Conservation (phyloP, 2,888 invertebrate species). For the Tupiocoris notatus region DNA sequence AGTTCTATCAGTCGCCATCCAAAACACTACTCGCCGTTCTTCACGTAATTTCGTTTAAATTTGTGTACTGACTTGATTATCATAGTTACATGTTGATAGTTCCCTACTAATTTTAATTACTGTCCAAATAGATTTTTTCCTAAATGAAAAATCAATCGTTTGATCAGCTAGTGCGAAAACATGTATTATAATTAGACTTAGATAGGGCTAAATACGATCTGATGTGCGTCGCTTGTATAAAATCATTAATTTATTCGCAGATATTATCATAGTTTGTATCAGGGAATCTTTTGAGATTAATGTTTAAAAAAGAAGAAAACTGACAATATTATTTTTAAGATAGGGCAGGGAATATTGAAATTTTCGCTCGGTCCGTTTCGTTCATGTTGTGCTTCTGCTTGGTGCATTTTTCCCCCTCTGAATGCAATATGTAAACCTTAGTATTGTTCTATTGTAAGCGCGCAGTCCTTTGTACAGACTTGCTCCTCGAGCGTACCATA, state of each 20-base stretch:
- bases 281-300: not conserved
- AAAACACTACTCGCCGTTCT: too few species aligned
- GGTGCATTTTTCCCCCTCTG: too few species aligned
- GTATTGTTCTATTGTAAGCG: too few species aligned
- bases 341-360: not conserved
- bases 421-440: too few species aligned
- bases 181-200: not conserved
- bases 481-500: too few species aligned
- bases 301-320: constrained; percentile 3
- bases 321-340: constrained; percentile 33
- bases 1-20: too few species aligned
- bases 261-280: not conserved
- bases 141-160: not conserved
- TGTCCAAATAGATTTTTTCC: not conserved
- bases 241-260: not conserved
- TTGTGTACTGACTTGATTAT: not conserved
- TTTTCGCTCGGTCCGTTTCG: too few species aligned
- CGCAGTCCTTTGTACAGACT: too few species aligned
- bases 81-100: not conserved
- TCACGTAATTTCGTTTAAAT: not conserved
- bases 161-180: not conserved
- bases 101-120: not conserved
- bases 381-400: too few species aligned
- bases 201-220: not conserved
- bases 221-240: not conserved